Evolutionary conservation across 2,888 invertebrate genomes (phyloP), one percentile per base, ranked within the genome.

Genomic region (Oxycera nigricornis): DNA sequence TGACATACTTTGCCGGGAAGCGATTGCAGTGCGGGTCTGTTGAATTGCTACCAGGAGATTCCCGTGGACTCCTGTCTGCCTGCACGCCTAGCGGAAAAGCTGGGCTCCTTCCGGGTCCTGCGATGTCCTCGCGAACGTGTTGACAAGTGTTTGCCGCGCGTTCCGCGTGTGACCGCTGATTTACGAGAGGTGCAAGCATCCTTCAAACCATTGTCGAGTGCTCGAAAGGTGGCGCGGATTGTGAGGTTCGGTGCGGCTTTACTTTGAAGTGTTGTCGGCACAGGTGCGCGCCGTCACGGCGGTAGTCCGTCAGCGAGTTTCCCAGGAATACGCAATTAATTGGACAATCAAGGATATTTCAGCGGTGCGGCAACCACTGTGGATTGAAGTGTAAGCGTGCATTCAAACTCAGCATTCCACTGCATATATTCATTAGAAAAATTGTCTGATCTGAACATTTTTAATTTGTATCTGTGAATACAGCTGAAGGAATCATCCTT

Each of bases 81-180:
- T n/a, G n/a, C n/a, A n/a, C n/a, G n/a, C n/a, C n/a, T n/a, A n/a
- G n/a, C n/a, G n/a, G n/a, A n/a, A n/a, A n/a, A n/a, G n/a, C n/a
- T n/a, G n/a, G n/a, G n/a, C n/a, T n/a, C n/a, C n/a, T n/a, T n/a
- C n/a, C n/a, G n/a, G 59, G 28, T 59, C 59, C 59, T 30, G n/a
- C 59, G 22, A n/a, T 59, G 24, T 59, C 59, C 59, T 30, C 17
- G 14, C 2, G 9, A 28, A 59, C n/a, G 30, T 55, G 30, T 59
- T 28, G 59, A 59, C 30, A n/a, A 30, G 59, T 59, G 59, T 59
- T 59, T 26, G 30, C 28, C 11, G 26, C 30, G 59, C 30, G 59
- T 59, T n/a, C n/a, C 26, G 59, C 30, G 59, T 2, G 59, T 59
- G 30, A 28, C 30, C 59, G 59, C 28, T n/a, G n/a, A n/a, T n/a